Evolutionary conservation across 1,140 invertebrate genomes (phyloP).

Genomic region (Sycobia sp.): DNA sequence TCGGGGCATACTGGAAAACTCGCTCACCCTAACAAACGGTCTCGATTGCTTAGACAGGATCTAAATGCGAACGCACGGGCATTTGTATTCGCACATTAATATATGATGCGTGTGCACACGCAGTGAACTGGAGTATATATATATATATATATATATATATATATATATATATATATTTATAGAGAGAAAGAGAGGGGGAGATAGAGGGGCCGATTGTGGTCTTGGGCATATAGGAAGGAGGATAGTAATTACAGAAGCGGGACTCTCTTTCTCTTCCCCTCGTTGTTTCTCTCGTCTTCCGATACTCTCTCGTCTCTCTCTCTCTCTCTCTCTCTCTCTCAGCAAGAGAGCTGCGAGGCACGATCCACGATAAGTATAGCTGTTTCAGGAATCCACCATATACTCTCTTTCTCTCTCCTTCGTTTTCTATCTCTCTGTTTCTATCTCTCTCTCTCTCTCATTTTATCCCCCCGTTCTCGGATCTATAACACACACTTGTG

Average conservation of each 20-base stretch:
- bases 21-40: too few relatives aligned
- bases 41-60: too few relatives aligned
- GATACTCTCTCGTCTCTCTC: conserved; percentile 34
- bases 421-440: not conserved
- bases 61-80: too few relatives aligned
- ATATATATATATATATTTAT: too few relatives aligned
- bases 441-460: not conserved
- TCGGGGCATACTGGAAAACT: too few relatives aligned
- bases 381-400: conserved; percentile 51
- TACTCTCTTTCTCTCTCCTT: not conserved
- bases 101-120: too few relatives aligned
- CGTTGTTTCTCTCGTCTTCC: too few relatives aligned
- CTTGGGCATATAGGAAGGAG: too few relatives aligned
- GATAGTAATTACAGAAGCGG: conserved; percentile 62
- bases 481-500: too few relatives aligned
- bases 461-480: not conserved
- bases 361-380: conserved; percentile 62
- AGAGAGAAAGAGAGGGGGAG: conserved; percentile 27
- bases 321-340: not conserved
- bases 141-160: conserved; percentile 5
- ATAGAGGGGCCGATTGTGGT: conserved; percentile 18
- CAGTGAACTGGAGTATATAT: conserved; percentile 36
- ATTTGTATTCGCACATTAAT: too few relatives aligned
- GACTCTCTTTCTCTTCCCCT: conserved; percentile 38
- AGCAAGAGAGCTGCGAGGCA: conserved; percentile 53